Evolutionary conservation across 2,888 invertebrate species (phyloP), one percentile per base, ranked within the genome.

Genomic region (Nomada lathburiana): DNA sequence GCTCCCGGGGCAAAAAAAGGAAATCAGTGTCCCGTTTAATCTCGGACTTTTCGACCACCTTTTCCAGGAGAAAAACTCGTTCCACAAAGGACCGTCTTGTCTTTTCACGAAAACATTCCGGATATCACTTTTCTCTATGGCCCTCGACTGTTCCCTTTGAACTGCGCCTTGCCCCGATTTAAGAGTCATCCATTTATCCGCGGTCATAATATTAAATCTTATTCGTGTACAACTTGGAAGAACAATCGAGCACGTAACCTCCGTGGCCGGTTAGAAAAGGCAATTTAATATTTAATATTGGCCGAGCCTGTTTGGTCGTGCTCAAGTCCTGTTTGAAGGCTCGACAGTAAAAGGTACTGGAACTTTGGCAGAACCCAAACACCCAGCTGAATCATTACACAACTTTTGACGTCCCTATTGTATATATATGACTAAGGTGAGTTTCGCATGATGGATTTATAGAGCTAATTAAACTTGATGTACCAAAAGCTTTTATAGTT

Each of bases 11-110:
- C 5, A 20, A 47, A 18, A 18, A 42, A 47, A 63, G 26, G 50
- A 29, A 36, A 59, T 57, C 52, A 26, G 44, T 1, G 29, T 26
- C 29, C 29, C 53, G 68, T 82, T 74, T 62, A 71, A 79, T 72
- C 64, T 67, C 26, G 0, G 26, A 67, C 16, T 44, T 55, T n/a
- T 16, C 50, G 44, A 23, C 13, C 7, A 26, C 26, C 53, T 50
- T 60, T 47, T 42, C 36, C 13, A 1, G 29, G 53, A 44, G 26
- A 11, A 70, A 75, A 65, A 42, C 23, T n/a, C 52, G 2, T 68
- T 18, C 18, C 20, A 16, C 36, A 26, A 57, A 60, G 50, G 42
- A 18, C 13, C 64, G 18, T 36, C n/a, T 29, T 18, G 23, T 20
- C 26, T 44, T 42, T 11, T 10, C 2, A 16, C 13, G 9, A 13